phyloP scores from a whole-genome alignment of 1,140 invertebrate species.

The Neuroterus valhalla region DNA sequence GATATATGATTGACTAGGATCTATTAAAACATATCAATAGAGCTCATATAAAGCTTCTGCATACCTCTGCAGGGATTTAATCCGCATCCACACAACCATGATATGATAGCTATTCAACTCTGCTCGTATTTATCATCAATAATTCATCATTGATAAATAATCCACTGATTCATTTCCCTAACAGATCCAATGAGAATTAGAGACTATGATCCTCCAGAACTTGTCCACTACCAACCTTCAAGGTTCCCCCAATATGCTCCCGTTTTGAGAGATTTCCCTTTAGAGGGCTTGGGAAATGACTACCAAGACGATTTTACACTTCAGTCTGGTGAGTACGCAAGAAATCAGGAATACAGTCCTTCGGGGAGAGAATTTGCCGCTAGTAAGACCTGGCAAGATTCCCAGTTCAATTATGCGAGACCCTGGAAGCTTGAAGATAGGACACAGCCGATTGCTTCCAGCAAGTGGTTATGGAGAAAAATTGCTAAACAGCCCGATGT shows the following conservation, averaged over 20 bases:
- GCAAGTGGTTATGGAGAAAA: slow-evolving; percentile 57
- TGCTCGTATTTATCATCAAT: too few relatives aligned
- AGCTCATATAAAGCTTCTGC: too few relatives aligned
- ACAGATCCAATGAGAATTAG: neutral
- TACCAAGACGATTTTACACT: slow-evolving; percentile 37
- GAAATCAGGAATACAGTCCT: slow-evolving; percentile 43
- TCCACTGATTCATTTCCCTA: neutral
- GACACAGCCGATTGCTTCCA: slow-evolving; percentile 14
- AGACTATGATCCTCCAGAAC: slow-evolving; percentile 26
- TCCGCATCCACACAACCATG: too few relatives aligned
- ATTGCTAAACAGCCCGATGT: slow-evolving; percentile 11
- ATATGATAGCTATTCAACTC: too few relatives aligned
- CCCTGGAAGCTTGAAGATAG: slow-evolving; percentile 45
- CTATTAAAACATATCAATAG: too few relatives aligned
- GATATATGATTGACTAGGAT: too few relatives aligned
- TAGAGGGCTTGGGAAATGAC: slow-evolving; percentile 27
- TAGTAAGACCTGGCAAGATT: slow-evolving; percentile 43
- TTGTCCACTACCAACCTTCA: slow-evolving; percentile 37
- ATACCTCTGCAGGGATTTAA: too few relatives aligned
- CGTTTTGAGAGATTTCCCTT: slow-evolving; percentile 14
- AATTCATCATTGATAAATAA: too few relatives aligned
- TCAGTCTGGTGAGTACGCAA: slow-evolving; percentile 32
- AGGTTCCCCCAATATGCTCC: slow-evolving; percentile 32
- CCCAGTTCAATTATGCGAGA: slow-evolving; percentile 41
- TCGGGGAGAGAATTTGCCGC: slow-evolving; percentile 41